Base-by-base conservation (phyloP, 2,113 vertebrate species). In the Tragelaphus buxtoni region DNA sequence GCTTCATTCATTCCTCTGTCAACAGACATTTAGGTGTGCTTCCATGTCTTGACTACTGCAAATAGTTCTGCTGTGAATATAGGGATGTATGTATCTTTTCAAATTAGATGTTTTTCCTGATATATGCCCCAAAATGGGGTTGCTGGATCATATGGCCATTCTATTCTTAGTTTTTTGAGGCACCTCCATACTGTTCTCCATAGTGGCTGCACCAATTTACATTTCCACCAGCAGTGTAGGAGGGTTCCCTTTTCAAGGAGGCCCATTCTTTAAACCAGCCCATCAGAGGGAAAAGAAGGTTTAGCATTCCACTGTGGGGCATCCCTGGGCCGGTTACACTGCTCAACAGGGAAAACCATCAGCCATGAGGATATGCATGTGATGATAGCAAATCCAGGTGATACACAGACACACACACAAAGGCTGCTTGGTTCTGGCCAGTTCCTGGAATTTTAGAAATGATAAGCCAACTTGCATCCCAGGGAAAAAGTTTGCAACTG, bases 401-500 rank as follows among this genome's bases (percentile, higher is more conserved):
- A 86, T 61, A 84, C 58, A 80, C 4, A 4, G 58, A 56, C 47
- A 39, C 39, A 63, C 11, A 53, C 28, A 24, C 2, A 79, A 49
- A 72, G 0, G 9, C 63, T 39, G 5, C 32, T 80, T 61, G n/a
- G 11, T 72, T 88, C 65, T 56, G 55, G 16, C n/a, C 74, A 45
- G 82, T 92, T 91, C 72, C 26, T 53, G 12, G 22, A 17, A 49
- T 74, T 74, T 58, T 74, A 95, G 28, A 89, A 84, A 88, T 86
- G n/a, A 65, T 7, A 91, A 74, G 56, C 72, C 55, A 90, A 49
- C 16, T 45, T 72, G 55, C 55, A 85, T 60, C 65, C 90, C 56
- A 86, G 85, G 72, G n/a, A 87, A 87, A 97, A 98, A 96, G 95
- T 88, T 90, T 98, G 49, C 91, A 97, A 61, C 84, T 97, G 47